Conservation (phyloP, 1,140 invertebrate genomes). For the Pomacea maculata region DNA sequence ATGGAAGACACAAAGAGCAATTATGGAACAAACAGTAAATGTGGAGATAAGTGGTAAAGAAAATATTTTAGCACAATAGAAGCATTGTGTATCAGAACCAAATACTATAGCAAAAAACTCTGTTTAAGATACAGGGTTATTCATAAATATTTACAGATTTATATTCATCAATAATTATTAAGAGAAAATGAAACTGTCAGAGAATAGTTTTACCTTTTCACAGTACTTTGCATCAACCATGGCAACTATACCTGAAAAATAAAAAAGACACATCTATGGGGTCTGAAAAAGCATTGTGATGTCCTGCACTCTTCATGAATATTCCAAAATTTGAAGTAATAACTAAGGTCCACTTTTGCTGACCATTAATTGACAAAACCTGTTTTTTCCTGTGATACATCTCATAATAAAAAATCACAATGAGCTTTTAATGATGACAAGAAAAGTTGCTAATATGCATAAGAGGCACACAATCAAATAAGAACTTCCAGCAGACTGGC, state of each 20-base stretch:
- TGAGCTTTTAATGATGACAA: too few relatives aligned
- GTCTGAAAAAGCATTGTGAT: too few relatives aligned
- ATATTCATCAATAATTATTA: background rate
- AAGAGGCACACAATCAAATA: background rate
- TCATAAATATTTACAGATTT: background rate
- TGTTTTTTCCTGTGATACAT: too few relatives aligned
- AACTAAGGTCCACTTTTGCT: too few relatives aligned
- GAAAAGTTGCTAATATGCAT: too few relatives aligned
- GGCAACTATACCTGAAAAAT: constrained; percentile 69
- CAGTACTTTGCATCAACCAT: constrained; percentile 71
- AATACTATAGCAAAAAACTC: background rate
- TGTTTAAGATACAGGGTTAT: background rate
- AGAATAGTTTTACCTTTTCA: constrained; percentile 59
- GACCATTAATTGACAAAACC: too few relatives aligned
- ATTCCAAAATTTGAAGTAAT: too few relatives aligned
- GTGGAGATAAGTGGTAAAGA: background rate
- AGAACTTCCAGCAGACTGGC: background rate
- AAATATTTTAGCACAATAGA: background rate
- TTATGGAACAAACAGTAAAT: background rate
- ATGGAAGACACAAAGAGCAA: background rate
- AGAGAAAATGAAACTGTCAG: background rate
- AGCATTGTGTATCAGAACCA: background rate
- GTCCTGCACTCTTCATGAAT: too few relatives aligned
- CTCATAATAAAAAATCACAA: too few relatives aligned
- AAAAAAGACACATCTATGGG: background rate